Evolutionary conservation across 2,888 invertebrate species (phyloP), one percentile per base, ranked within the genome.

Genomic region (Drosophila tanythrix): DNA sequence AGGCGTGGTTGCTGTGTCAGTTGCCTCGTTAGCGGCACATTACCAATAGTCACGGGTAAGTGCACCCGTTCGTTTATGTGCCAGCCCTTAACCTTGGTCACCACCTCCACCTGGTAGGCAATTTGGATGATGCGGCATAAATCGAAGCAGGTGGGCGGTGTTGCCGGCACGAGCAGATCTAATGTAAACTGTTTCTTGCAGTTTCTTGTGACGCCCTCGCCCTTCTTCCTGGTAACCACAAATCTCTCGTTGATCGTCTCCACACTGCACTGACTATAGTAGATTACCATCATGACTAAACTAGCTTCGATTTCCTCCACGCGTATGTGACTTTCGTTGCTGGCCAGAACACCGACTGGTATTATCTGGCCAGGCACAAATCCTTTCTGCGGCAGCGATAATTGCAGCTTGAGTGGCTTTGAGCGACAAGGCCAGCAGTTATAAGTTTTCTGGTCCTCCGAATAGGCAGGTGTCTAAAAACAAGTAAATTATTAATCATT

Each of bases 281-380:
- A 81, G n/a, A 77, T 78, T 1, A 91, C 82, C 8, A 84, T 46
- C 93, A 92, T 92, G 4, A 86, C 74, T 25, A 92, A 53, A 4
- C 78, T 77, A 5, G 86, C 80, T 31, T 79, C 81, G 0, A 92
- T 75, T 52, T 88, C 86, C 48, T 83, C 80, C 18, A 95, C 93
- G 18, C 89, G 88, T 15, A 94, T 92, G 53, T 94, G 93, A 25
- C 95, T 95, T 38, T 94, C 93, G 91, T 96, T 96, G 76, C 94
- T 94, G 0, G 95, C 93, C 74, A 94, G 94, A 1, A 95, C 74
- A 1, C 66, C 75, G 8, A 92, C 78, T 0, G 90, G 83, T 61
- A 93, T 90, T 6, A 62, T 74, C 66, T 93, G 91, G 0, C 93
- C 93, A 0, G 92, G 90, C n/a, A 92, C 92, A 70, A 79, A 93